Percentiles rank a stretch among this genome's conserved stretches.
Evolutionary conservation across 2,113 vertebrate genomes (phyloP).

Genomic region (Xenopus laevis): DNA sequence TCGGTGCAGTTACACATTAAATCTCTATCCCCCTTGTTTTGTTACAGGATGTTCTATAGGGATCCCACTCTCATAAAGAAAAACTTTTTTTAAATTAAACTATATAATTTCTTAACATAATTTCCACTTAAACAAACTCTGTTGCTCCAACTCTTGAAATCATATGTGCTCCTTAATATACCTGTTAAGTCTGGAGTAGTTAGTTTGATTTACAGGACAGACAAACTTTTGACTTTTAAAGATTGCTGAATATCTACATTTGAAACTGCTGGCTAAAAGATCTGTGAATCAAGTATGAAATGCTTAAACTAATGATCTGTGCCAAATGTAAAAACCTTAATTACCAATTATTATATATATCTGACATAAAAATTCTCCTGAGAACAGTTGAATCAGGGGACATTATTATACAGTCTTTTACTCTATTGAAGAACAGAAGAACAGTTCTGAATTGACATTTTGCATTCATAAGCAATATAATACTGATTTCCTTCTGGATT

Average conservation of each 20-base stretch:
- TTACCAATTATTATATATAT: slow-evolving; percentile 18
- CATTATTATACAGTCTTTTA: background rate
- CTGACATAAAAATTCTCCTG: slow-evolving; percentile 1
- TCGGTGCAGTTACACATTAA: no score
- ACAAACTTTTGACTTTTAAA: background rate
- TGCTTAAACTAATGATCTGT: background rate
- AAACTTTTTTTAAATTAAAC: no score
- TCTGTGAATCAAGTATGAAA: background rate
- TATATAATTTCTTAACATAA: no score
- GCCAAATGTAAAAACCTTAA: slow-evolving; percentile 10
- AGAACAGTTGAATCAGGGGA: slow-evolving; percentile 1
- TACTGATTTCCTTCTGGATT: background rate
- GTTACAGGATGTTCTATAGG: no score
- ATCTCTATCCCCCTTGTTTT: no score
- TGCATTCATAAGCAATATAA: slow-evolving; percentile 2
- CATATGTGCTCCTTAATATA: no score
- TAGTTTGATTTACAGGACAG: no score
- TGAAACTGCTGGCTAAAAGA: background rate
- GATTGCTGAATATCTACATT: background rate
- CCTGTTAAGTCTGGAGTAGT: no score
- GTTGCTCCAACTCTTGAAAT: no score
- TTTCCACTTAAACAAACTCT: no score
- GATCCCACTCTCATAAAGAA: no score
- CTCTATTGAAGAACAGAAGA: background rate
- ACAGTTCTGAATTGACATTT: background rate